phyloP scores from a whole-genome alignment of 1,140 invertebrate species.

The Ladona fulva region DNA sequence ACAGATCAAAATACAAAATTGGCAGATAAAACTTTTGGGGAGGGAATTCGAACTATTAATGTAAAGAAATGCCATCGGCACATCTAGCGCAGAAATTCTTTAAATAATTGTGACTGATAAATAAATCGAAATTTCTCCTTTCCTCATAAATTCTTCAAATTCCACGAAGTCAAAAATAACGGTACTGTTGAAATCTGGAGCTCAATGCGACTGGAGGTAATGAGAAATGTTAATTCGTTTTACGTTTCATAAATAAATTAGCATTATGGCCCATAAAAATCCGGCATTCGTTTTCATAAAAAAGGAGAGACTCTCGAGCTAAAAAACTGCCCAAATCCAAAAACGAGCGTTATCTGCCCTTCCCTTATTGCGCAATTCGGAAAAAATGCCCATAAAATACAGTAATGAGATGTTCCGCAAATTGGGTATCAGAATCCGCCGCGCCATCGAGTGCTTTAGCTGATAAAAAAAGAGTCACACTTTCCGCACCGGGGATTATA shows the following conservation, averaged over 20 bases:
- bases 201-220: not conserved
- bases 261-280: not conserved
- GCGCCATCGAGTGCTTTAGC: constrained; percentile 1
- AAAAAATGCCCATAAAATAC: not conserved
- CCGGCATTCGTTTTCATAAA: not conserved
- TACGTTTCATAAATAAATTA: not conserved
- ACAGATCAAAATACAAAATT: too few relatives aligned
- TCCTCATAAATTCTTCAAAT: too few relatives aligned
- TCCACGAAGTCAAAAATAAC: too few relatives aligned
- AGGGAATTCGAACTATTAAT: too few relatives aligned
- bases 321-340: not conserved
- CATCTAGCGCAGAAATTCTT: too few relatives aligned
- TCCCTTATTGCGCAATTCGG: not conserved
- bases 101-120: too few relatives aligned
- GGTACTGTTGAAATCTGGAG: not conserved
- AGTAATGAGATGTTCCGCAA: constrained; percentile 9
- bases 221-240: not conserved
- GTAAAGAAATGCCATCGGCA: too few relatives aligned
- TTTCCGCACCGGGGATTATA: not conserved
- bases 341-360: not conserved
- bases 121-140: too few relatives aligned
- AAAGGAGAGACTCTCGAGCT: not conserved
- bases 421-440: constrained; percentile 2
- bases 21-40: too few relatives aligned
- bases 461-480: not conserved